Evolutionary conservation across 2,797 vertebrate genomes (phyloP).

Genomic region (Macroramphosus scolopax): DNA sequence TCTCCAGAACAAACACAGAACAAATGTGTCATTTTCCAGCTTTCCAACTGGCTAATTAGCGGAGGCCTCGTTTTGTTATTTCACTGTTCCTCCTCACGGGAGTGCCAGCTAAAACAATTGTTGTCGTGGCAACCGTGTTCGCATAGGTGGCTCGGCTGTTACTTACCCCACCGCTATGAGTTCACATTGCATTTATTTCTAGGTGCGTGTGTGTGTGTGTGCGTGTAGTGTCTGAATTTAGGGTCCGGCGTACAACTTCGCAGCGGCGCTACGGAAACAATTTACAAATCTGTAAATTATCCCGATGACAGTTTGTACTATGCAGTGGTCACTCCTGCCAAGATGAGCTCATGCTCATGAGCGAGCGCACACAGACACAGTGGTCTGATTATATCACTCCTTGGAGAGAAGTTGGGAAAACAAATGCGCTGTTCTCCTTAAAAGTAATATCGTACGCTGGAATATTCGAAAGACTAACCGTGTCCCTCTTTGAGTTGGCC

Average conservation of each 20-base stretch:
- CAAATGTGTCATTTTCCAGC: slow-evolving; percentile 51
- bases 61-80: slow-evolving; percentile 51
- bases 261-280: slow-evolving; percentile 36
- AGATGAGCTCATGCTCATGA: slow-evolving; percentile 48
- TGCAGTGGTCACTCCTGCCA: slow-evolving; percentile 50
- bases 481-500: slow-evolving; percentile 17
- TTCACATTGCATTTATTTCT: too few relatives aligned
- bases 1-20: slow-evolving; percentile 53
- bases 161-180: too few relatives aligned
- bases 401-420: slow-evolving; percentile 38
- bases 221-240: background rate
- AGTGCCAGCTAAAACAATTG: slow-evolving; percentile 51
- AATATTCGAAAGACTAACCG: slow-evolving; percentile 23
- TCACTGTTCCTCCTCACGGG: slow-evolving; percentile 44
- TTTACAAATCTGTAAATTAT: slow-evolving; percentile 60
- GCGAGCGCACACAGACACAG: slow-evolving; percentile 4
- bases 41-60: slow-evolving; percentile 49
- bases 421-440: slow-evolving; percentile 32
- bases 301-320: slow-evolving; percentile 57
- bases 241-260: background rate
- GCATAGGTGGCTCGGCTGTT: slow-evolving; percentile 21
- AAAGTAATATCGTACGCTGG: slow-evolving; percentile 34
- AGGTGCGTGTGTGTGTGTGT: slow-evolving; percentile 11
- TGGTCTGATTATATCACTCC: slow-evolving; percentile 37
- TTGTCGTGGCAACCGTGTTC: slow-evolving; percentile 47